Evolutionary conservation across 2,797 vertebrate genomes (phyloP).

Genomic region (Scolopax bukidnonensis): DNA sequence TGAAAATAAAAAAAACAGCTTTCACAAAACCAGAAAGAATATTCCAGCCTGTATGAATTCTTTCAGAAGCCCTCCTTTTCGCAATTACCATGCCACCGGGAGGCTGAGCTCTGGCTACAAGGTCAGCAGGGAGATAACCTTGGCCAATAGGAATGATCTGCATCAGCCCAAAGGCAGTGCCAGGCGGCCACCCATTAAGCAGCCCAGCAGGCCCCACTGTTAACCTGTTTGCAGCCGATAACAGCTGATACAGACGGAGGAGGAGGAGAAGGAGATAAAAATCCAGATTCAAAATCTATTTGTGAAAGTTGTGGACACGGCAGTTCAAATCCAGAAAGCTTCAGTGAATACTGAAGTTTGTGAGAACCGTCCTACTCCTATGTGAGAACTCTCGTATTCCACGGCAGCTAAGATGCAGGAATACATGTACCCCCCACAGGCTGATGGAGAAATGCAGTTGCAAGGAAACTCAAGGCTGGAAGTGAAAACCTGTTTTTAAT

Average conservation of each 20-base stretch:
- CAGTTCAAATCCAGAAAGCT: background rate
- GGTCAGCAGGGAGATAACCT: conserved; percentile 37
- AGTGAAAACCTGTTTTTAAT: conserved; percentile 48
- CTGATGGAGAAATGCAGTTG: background rate
- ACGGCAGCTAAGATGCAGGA: background rate
- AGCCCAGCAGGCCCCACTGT: background rate
- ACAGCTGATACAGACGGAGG: background rate
- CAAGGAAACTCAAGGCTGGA: background rate
- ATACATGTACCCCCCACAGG: background rate
- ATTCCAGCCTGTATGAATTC: background rate
- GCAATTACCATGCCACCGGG: fast-evolving
- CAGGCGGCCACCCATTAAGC: conserved; percentile 22
- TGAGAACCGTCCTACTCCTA: background rate
- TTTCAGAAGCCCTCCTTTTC: background rate
- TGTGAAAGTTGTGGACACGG: background rate
- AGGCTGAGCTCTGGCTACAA: conserved; percentile 21
- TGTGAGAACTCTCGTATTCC: background rate
- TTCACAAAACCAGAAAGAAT: background rate
- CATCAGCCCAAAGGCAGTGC: background rate
- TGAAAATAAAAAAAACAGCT: background rate
- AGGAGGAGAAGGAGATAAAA: conserved; percentile 2
- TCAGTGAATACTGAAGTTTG: background rate
- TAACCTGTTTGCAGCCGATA: background rate
- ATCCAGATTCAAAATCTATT: background rate
- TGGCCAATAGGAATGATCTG: conserved; percentile 38